A percentile compares a stretch with the other conserved stretches of the same genome.
These are phyloP conservation scores for Zoroaster sp. DNA, from an alignment of 53 echinoderm and acorn worm species.

Conservation along the genomic window DNA sequence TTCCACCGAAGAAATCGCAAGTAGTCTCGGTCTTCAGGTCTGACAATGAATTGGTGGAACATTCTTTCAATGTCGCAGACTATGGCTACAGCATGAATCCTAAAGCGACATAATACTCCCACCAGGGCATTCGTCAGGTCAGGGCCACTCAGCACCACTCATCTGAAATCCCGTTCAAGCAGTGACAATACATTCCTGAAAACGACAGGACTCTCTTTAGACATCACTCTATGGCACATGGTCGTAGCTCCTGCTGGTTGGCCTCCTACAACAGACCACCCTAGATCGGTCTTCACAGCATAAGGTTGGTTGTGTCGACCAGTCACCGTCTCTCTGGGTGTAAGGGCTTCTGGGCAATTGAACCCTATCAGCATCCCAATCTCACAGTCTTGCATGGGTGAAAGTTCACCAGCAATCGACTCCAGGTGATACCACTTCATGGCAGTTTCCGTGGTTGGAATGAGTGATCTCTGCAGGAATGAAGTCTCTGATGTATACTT, in stretches of 20 bases:
- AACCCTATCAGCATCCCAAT: constrained; percentile 51
- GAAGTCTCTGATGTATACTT: constrained; percentile 65
- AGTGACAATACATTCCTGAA: constrained; percentile 40
- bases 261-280: constrained; percentile 46
- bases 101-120: constrained; percentile 9
- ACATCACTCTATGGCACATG: constrained; percentile 6
- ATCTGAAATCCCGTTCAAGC: constrained; percentile 44
- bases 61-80: constrained; percentile 33
- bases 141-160: constrained; percentile 3
- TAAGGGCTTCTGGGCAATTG: constrained; percentile 41
- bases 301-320: constrained; percentile 42
- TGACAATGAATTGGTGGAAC: constrained; percentile 29
- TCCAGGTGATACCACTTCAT: too few relatives aligned
- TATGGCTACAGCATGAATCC: constrained; percentile 28
- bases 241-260: constrained; percentile 5
- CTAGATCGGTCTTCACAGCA: constrained; percentile 63
- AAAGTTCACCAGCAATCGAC: too few relatives aligned
- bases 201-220: constrained; percentile 6
- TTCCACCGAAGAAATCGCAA: constrained; percentile 43
- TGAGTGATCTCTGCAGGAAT: constrained; percentile 52
- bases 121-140: constrained; percentile 38
- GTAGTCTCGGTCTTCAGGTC: too few relatives aligned
- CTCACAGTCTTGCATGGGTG: too few relatives aligned
- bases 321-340: constrained; percentile 32
- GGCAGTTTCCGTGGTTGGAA: constrained; percentile 51